phyloP scores from a whole-genome alignment of 2,113 vertebrate species.

The Leptosomus discolor region DNA sequence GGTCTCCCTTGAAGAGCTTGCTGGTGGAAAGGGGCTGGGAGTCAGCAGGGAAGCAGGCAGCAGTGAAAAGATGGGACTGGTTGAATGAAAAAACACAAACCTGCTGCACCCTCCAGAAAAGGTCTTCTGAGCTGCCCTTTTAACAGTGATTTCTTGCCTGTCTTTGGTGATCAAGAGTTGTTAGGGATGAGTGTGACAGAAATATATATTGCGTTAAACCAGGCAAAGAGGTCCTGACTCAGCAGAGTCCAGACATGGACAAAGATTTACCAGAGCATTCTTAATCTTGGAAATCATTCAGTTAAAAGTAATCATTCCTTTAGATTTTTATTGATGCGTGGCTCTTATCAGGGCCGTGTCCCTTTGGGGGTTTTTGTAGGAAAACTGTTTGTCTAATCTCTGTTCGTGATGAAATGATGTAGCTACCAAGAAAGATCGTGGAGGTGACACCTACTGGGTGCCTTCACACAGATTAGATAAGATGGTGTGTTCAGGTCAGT shows the following conservation, averaged over 20 bases:
- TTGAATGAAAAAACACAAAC: background rate
- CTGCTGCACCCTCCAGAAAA: background rate
- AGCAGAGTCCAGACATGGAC: background rate
- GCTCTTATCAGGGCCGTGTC: background rate
- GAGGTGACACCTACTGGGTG: background rate
- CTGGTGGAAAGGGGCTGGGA: background rate
- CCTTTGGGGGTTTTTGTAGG: background rate
- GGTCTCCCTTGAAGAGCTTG: background rate
- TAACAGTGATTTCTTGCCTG: background rate
- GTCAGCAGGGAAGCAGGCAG: background rate
- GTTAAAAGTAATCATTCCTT: background rate
- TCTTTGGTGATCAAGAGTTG: background rate
- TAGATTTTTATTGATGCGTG: background rate
- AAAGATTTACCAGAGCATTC: background rate
- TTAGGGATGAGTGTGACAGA: background rate
- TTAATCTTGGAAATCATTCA: background rate
- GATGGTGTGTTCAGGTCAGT: background rate
- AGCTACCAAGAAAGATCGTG: background rate
- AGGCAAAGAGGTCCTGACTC: background rate
- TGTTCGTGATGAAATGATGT: background rate
- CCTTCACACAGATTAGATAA: background rate
- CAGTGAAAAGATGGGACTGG: background rate
- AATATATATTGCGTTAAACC: background rate
- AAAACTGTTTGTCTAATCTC: background rate
- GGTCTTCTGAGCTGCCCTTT: background rate